Evolutionary conservation across 2,797 vertebrate species (phyloP), one percentile per base, ranked within the genome.

Genomic region (Enteromius argenteus): DNA sequence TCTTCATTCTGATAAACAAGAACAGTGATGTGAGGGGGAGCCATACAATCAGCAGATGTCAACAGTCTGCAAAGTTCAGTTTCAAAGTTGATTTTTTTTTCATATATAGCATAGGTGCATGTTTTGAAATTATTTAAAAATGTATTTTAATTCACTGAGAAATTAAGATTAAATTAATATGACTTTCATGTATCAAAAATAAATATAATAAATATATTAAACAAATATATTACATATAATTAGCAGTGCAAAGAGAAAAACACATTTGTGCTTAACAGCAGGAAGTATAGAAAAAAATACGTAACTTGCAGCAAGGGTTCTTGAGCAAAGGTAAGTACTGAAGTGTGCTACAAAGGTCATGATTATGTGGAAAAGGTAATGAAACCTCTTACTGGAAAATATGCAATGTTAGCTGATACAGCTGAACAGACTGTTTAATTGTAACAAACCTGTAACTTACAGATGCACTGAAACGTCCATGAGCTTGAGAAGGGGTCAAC

Each of bases 331-430:
- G 19, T 17, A 85, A 64, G 58, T 51, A 32, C 53, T 62, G 30
- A 79, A 85, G 35, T 84, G 53, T 71, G 53, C 67, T 67, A 67
- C 44, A 88, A 81, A 87, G 84, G 77, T 88, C 83, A 82, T 42
- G 71, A 84, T 76, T 49, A 56, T 73, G 39, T 35, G 53, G 27
- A 27, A 58, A 53, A 84, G 51, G 77, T 53, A 74, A 44, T 71
- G 39, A 85, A 78, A 81, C 76, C 72, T 79, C 23, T 51, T 77
- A 80, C 60, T 87, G 60, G 80, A 81, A 32, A 78, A 67, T 84
- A 49, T 73, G 72, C 76, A 79, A 32, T 72, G 19, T 19, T 46
- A 42, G 13, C 11, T 72, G 39, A 81, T 60, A 72, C 0, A 32
- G 53, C 6, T 72, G 39, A 73, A 49, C 19, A 35, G 19, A 62